A percentile compares a stretch with the other conserved stretches of the same genome.
phyloP scores from a whole-genome alignment of 2,113 vertebrate species.

The Piprites chloris region DNA sequence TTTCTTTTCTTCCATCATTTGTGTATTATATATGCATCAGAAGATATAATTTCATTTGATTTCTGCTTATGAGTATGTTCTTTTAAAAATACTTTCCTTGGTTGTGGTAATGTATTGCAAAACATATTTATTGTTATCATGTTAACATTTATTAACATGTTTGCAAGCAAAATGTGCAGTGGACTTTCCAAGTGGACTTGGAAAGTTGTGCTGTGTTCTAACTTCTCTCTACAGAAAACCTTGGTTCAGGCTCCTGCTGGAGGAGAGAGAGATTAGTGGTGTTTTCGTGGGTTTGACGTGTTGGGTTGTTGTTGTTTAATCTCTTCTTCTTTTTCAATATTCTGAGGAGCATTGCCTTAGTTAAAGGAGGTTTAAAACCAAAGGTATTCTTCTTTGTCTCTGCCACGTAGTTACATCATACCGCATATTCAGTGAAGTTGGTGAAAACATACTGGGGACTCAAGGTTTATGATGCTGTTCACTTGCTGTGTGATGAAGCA shows the following conservation, averaged over 20 bases:
- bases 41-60: neutral
- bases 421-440: neutral
- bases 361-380: neutral
- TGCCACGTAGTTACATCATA: fast-evolving
- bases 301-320: neutral
- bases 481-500: neutral
- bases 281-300: neutral
- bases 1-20: neutral
- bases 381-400: neutral
- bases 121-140: neutral
- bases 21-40: neutral
- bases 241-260: neutral
- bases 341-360: neutral
- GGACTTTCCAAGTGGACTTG: too few species aligned
- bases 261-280: neutral
- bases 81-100: neutral
- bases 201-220: neutral
- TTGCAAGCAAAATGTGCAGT: neutral
- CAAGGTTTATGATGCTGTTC: fast-evolving
- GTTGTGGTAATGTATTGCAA: neutral
- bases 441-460: neutral
- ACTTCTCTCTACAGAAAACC: neutral
- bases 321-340: neutral
- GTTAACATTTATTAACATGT: neutral
- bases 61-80: neutral